phyloP scores from a whole-genome alignment of 2,888 invertebrate genomes.

The Amiota minor region DNA sequence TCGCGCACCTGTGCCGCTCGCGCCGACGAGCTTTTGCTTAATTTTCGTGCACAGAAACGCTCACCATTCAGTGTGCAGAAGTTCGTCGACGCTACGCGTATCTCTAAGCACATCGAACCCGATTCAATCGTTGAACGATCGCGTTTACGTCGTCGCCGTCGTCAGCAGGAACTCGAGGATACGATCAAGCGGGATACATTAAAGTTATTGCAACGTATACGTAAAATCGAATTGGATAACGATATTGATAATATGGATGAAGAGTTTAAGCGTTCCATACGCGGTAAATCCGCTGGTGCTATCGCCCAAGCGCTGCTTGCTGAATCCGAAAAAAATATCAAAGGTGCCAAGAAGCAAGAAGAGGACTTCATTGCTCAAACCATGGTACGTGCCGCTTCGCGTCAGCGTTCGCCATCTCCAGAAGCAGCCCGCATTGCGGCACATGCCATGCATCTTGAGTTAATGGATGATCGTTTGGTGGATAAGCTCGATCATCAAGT shows the following conservation, averaged over 20 bases:
- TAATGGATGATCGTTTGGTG: conserved; percentile 71
- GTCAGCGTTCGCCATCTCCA: conserved; percentile 64
- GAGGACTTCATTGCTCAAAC: conserved; percentile 68
- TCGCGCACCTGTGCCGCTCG: conserved; percentile 80
- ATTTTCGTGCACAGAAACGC: conserved; percentile 72
- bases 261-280: conserved; percentile 75
- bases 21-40: conserved; percentile 79
- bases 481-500: conserved; percentile 73
- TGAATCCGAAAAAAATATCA: conserved; percentile 75
- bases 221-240: conserved; percentile 74
- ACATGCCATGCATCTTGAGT: conserved; percentile 69
- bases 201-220: conserved; percentile 68
- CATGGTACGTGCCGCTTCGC: conserved; percentile 64
- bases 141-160: conserved; percentile 72
- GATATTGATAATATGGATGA: conserved; percentile 74
- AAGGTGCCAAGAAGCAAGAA: conserved; percentile 65
- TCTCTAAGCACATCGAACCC: conserved; percentile 73
- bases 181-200: conserved; percentile 74
- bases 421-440: conserved; percentile 54
- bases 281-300: conserved; percentile 84
- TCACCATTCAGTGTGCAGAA: conserved; percentile 75
- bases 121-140: conserved; percentile 74
- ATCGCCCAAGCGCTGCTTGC: conserved; percentile 80
- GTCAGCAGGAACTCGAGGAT: conserved; percentile 77
- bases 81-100: conserved; percentile 76